Evolutionary conservation across 2,888 invertebrate species (phyloP).

Genomic region (Tipula confusa): DNA sequence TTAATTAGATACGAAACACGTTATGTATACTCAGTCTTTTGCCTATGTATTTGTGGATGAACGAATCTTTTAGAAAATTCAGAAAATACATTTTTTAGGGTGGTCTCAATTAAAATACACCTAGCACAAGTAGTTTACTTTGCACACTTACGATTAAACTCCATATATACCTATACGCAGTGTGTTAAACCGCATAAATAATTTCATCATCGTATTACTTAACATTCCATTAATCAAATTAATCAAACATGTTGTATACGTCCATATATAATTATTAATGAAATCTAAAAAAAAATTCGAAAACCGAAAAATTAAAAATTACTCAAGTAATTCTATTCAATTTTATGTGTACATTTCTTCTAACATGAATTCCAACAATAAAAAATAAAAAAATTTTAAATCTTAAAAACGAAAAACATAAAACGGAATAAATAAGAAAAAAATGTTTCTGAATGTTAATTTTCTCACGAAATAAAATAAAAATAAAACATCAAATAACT

Average conservation of each 20-base stretch:
- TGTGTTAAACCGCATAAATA: not conserved
- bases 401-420: constrained; percentile 4
- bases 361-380: constrained; percentile 25
- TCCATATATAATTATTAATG: constrained; percentile 7
- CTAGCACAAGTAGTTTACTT: not conserved
- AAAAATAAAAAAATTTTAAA: not conserved
- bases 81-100: not conserved
- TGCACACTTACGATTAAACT: too few relatives aligned
- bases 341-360: constrained; percentile 15
- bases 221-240: constrained; percentile 15
- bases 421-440: not conserved
- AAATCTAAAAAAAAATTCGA: not conserved
- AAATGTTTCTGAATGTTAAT: not conserved
- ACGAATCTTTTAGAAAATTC: not conserved
- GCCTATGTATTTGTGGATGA: not conserved
- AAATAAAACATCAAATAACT: constrained; percentile 20
- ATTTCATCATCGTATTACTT: not conserved
- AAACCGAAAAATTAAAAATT: constrained; percentile 20
- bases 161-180: not conserved
- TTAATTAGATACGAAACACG: not conserved
- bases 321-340: constrained; percentile 25
- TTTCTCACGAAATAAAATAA: constrained; percentile 16
- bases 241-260: not conserved
- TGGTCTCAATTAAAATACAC: not conserved
- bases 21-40: not conserved